Conservation (phyloP, 2,888 invertebrate species). For the Venusia cambrica region DNA sequence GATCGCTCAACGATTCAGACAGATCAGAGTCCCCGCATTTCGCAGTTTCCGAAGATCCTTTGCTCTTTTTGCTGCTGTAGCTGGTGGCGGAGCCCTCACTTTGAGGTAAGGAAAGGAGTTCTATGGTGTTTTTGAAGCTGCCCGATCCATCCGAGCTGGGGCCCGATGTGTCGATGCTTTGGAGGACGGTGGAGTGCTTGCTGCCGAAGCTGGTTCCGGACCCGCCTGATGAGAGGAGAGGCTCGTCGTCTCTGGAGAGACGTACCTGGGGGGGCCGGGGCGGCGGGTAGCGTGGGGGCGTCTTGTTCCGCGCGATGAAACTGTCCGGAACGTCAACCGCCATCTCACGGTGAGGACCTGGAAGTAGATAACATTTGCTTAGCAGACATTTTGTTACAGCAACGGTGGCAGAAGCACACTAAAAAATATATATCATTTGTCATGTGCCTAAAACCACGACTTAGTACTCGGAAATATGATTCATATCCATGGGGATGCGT, state of each 20-base stretch:
- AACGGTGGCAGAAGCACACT: too few species aligned
- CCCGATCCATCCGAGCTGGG: constrained; percentile 67
- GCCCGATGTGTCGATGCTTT: constrained; percentile 57
- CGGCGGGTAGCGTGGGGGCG: constrained; percentile 94
- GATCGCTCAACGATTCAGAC: constrained; percentile 65
- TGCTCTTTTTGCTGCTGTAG: constrained; percentile 70
- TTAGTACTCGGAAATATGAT: too few species aligned
- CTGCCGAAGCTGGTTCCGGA: constrained; percentile 72
- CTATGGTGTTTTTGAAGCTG: constrained; percentile 67
- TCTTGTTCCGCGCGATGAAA: constrained; percentile 94
- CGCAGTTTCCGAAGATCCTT: constrained; percentile 67
- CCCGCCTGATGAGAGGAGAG: constrained; percentile 66
- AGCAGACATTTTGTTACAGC: too few species aligned
- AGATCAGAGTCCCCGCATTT: constrained; percentile 69
- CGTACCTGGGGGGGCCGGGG: constrained; percentile 87
- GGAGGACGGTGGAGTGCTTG: constrained; percentile 68
- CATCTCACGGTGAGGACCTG: constrained; percentile 97
- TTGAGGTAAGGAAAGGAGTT: constrained; percentile 66
- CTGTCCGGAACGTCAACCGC: constrained; percentile 98
- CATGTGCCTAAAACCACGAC: too few species aligned
- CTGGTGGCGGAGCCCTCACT: constrained; percentile 66
- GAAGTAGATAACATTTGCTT: constrained; percentile 34
- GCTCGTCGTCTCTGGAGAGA: constrained; percentile 74
- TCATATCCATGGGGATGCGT: too few species aligned
- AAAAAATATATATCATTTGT: too few species aligned